Base-by-base conservation (phyloP, 64 coral and sea anemone genomes). In the Cladopsammia gracilis region DNA sequence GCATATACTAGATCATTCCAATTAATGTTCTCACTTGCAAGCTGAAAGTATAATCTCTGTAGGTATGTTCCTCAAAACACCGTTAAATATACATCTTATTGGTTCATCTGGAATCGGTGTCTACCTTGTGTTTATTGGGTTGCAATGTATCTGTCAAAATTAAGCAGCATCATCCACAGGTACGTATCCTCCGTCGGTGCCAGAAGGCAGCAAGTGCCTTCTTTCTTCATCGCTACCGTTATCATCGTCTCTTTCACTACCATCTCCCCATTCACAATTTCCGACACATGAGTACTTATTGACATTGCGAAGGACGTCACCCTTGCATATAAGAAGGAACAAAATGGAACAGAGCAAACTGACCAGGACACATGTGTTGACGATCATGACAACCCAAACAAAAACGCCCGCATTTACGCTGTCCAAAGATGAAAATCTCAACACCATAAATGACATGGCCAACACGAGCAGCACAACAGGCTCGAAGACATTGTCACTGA, bases 401-500 rank as follows among this genome's bases (percentile, higher is more conserved):
- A 90, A 4, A 42, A 64, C 14, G 7, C 2, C 59, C 9, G 46
- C 16, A 50, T 67, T 67, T 0, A 6, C 64, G 20, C 48, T 79
- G 45, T 76, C 88, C 43, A 90, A 22, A 20, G 43, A 46, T 48
- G 88, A 62, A 65, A 90, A 78, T 44, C 57, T 14, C 26, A 26
- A 8, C 25, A 23, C 34, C 14, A 16, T 81, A 62, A 81, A 25
- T 10, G 68, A 71, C 68, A 71, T 71, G 22, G 68, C 23, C 7
- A 71, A 42, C 6, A 71, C 23, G 25, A 71, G 23, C 25, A 71
- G 24, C 25, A 71, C 73, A 7, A 48, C 4, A 9, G 68, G 68
- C 68, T 71, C 68, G 6, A 71, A 26, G 22, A 71, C 68, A 71
- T 71, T 71, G 20, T 71, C 68, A 71, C 23, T 71, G 88, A 90